A percentile compares a stretch with the other conserved stretches of the same genome.
phyloP scores from a whole-genome alignment of 1,140 invertebrate genomes.

The Magallana ariakensis region DNA sequence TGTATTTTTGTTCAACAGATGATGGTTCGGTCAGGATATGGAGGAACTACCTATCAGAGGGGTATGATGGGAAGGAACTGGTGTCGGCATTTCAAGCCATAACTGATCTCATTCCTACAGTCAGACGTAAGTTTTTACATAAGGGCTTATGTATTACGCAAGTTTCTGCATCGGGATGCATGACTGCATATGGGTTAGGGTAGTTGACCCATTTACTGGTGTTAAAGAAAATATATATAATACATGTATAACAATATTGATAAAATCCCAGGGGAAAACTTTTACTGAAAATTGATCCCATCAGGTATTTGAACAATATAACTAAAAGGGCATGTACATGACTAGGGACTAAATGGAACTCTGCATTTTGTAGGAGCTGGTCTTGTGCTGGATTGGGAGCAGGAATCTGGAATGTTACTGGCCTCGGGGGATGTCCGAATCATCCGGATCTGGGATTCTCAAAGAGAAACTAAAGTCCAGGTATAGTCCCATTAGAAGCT shows the following conservation, averaged over 20 bases:
- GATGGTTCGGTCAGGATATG: slow-evolving; percentile 89
- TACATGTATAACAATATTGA: too few species aligned
- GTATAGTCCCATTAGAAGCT: slow-evolving; percentile 69
- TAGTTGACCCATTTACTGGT: neutral
- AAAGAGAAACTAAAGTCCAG: slow-evolving; percentile 87
- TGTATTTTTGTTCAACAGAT: slow-evolving; percentile 80
- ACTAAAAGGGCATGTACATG: too few species aligned
- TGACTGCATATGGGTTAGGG: neutral
- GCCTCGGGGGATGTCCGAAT: slow-evolving; percentile 86
- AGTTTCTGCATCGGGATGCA: neutral
- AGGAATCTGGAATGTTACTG: slow-evolving; percentile 85
- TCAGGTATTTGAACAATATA: too few species aligned
- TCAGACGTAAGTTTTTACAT: slow-evolving; percentile 78
- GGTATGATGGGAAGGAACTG: slow-evolving; percentile 79
- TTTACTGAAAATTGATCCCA: too few species aligned
- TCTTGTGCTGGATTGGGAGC: slow-evolving; percentile 90
- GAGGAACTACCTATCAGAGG: slow-evolving; percentile 79
- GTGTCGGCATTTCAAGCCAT: slow-evolving; percentile 92
- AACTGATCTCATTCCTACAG: slow-evolving; percentile 83
- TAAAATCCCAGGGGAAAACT: too few species aligned
- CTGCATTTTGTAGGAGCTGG: slow-evolving; percentile 80
- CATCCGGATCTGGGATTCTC: slow-evolving; percentile 92
- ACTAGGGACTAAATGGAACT: too few species aligned
- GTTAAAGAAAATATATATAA: too few species aligned
- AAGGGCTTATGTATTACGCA: too few species aligned